phyloP scores from a whole-genome alignment of 2,888 invertebrate species.

The Ametastegia equiseti region DNA sequence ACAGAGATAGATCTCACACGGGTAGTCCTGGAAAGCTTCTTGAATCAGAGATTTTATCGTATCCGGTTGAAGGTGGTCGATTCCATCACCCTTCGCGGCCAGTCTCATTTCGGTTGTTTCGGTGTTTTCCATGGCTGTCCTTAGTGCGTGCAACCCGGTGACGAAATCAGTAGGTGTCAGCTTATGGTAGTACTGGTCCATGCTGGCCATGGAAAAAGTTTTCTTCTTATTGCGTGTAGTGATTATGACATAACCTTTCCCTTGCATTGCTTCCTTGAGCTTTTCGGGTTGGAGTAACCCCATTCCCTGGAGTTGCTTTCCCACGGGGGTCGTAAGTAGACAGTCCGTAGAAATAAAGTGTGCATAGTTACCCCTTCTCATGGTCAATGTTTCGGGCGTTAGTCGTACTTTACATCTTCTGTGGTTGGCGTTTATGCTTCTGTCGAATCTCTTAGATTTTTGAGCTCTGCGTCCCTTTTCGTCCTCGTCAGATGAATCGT shows the following conservation, averaged over 20 bases:
- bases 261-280: not conserved
- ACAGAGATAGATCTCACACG: not conserved
- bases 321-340: not conserved
- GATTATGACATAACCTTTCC: not conserved
- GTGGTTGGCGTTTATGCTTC: not conserved
- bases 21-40: not conserved
- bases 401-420: not conserved
- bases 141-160: not conserved
- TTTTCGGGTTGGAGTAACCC: not conserved
- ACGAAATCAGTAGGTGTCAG: not conserved
- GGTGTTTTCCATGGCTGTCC: not conserved
- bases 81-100: not conserved
- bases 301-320: slow-evolving; percentile 2
- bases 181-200: slow-evolving; percentile 5
- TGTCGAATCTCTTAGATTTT: too few relatives aligned
- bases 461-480: not conserved
- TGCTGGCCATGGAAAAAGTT: not conserved
- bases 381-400: not conserved
- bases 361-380: slow-evolving; percentile 1
- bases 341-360: not conserved
- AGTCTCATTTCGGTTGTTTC: not conserved
- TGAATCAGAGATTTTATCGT: not conserved
- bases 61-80: not conserved
- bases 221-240: not conserved
- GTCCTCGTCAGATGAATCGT: too few relatives aligned